phyloP scores from a whole-genome alignment of 2,797 vertebrate species.

The Sebastiscus tertius region DNA sequence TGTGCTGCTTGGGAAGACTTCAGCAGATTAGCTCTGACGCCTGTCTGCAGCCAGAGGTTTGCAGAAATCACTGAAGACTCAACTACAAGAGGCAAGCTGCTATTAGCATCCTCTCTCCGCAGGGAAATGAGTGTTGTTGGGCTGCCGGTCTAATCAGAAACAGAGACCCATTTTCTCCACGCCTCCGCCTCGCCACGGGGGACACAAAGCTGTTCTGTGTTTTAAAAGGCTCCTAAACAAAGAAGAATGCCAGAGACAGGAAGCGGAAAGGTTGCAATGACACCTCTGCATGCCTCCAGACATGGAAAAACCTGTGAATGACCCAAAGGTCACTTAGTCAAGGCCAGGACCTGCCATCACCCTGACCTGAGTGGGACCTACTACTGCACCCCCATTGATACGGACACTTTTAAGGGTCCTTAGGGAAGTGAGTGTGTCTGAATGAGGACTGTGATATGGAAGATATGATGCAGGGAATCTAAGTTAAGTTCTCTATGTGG shows the following conservation, averaged over 20 bases:
- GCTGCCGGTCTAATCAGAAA: conserved; percentile 81
- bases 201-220: conserved; percentile 88
- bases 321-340: conserved; percentile 52
- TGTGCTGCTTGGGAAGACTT: conserved; percentile 42
- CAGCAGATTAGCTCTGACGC: conserved; percentile 66
- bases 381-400: conserved; percentile 11
- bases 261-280: conserved; percentile 66
- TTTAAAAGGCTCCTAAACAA: conserved; percentile 72
- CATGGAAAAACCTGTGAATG: conserved; percentile 57
- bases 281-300: conserved; percentile 72
- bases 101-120: conserved; percentile 59
- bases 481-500: background rate
- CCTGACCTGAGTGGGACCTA: conserved; percentile 42
- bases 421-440: background rate
- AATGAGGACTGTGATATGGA: background rate
- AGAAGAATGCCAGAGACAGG: conserved; percentile 77
- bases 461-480: background rate
- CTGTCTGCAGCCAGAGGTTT: conserved; percentile 63
- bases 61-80: conserved; percentile 47
- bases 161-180: conserved; percentile 78
- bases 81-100: conserved; percentile 40
- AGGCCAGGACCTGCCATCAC: conserved; percentile 43
- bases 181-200: conserved; percentile 69
- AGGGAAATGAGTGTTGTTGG: conserved; percentile 51
- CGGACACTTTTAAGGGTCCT: background rate